Percentiles rank a stretch among this genome's conserved stretches.
Conservation (phyloP, 2,113 vertebrate species). For the Mionectes macconnelli region DNA sequence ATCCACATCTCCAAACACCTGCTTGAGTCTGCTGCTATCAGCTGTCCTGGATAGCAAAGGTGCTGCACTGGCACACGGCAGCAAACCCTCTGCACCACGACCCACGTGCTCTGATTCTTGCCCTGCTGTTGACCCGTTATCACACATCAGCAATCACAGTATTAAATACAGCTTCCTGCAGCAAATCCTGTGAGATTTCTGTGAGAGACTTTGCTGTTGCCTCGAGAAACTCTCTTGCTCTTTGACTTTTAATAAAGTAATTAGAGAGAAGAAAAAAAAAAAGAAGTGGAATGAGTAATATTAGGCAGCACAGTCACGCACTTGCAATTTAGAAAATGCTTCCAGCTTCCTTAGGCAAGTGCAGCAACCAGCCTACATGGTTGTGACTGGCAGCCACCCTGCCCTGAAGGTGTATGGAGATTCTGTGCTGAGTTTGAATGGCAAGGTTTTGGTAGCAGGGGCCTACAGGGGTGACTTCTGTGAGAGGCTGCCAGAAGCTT, state of each 20-base stretch:
- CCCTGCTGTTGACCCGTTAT: background rate
- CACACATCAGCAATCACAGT: background rate
- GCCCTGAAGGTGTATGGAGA: rapidly evolving
- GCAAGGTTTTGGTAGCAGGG: background rate
- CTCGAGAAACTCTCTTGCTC: conserved; percentile 35
- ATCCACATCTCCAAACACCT: background rate
- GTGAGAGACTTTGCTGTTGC: background rate
- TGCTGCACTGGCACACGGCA: background rate
- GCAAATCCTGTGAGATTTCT: conserved; percentile 34
- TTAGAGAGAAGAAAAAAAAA: background rate
- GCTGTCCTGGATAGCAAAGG: background rate
- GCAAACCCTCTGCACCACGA: rapidly evolving
- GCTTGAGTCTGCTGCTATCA: background rate
- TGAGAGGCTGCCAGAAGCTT: background rate
- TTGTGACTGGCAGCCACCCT: background rate
- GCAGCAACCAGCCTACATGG: background rate
- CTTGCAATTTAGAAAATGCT: background rate
- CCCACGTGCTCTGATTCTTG: rapidly evolving
- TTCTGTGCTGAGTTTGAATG: background rate
- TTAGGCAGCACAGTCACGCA: background rate
- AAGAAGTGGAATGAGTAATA: background rate
- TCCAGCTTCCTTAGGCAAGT: background rate
- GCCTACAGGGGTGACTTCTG: background rate
- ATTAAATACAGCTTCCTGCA: conserved; percentile 30
- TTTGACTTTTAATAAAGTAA: conserved; percentile 42